Base-by-base conservation (phyloP, 2,113 vertebrate species). In the Podarcis raffonei region DNA sequence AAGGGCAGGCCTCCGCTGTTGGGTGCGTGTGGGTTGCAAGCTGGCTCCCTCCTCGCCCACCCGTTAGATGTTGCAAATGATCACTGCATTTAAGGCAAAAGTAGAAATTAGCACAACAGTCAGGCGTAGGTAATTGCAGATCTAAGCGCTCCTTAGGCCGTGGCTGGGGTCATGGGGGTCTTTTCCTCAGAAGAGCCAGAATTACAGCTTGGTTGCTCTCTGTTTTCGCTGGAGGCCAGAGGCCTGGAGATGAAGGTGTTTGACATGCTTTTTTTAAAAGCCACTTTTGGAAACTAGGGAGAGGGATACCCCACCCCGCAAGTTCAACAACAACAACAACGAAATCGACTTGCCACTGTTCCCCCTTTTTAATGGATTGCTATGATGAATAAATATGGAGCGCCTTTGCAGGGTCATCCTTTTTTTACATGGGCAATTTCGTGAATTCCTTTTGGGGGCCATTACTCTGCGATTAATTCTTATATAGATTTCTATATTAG, bases 121-220 rank as follows among this genome's bases (percentile, higher is more conserved):
- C 94, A 84, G 84, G 62, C 81, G 94, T 65, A 72, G 94, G 93
- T 95, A 96, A 97, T 96, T 93, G 96, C 91, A 59, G 90, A 93
- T 96, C 94, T 95, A 81, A 96, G 86, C 94, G 78, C 89, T 92
- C 86, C 89, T 82, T 84, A 92, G 92, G 94, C 94, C 92, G 1
- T 77, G 91, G 87, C 81, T 18, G 23, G 39, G 96, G 96, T 96
- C 96, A 97, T 83, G 95, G 95, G 92, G 87, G 90, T 92, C 89
- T 80, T 76, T 66, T 90, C 87, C 85, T 96, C 93, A 94, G 96
- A 97, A 97, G 94, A 93, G 95, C 90, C 84, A 90, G 94, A 96
- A 95, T 96, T 95, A 94, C 89, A 72, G 79, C 85, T 92, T 90
- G 94, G 95, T 96, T 95, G 95, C 93, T 96, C 96, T 95, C 92